Evolutionary conservation across 2,797 vertebrate species (phyloP), one percentile per base, ranked within the genome.

Genomic region (Ciconia nigra): DNA sequence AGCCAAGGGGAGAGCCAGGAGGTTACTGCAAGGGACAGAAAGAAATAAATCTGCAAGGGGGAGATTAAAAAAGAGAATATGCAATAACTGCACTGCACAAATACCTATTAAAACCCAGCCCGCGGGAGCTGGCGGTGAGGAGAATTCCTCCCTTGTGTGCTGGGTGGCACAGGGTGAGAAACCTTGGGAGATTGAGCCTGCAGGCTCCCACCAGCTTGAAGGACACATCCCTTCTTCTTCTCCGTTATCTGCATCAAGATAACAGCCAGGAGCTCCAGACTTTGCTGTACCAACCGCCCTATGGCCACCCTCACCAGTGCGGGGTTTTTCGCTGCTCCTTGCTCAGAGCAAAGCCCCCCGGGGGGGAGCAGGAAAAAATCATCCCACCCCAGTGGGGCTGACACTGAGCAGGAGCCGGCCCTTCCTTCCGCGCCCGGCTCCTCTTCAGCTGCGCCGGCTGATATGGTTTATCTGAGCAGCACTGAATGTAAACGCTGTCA

Each of bases 401-500:
- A 97, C 95, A 96, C 66, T 91, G 89, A 93, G 87, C 92, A 96
- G 94, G 82, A 96, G 95, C 67, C 41, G 6, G 73, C 76, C 78
- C 79, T 96, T 93, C 96, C 96, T 95, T 93, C 93, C 93, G 61
- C 12, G 4, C 80, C 70, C 66, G 85, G 93, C 96, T 97, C 92
- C 96, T 94, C 91, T 82, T 96, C 86, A 89, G 86, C 95, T 91
- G 95, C 22, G 24, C 90, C 5, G 80, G 92, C 83, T 72, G 91
- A 96, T 96, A 76, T 61, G 92, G 95, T 96, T 95, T 97, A 95
- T 96, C 94, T 92, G 96, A 96, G 93, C 94, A 54, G 82, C 10
- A 15, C 92, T 63, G 94, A 93, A 96, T 96, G 96, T 96, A 98
- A 98, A 97, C 94, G 91, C 91, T 96, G 93, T 96, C 97, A 97